These are phyloP conservation scores for Lasius platythorax DNA, from an alignment of 2,888 invertebrate genomes.

Conservation along the genomic window DNA sequence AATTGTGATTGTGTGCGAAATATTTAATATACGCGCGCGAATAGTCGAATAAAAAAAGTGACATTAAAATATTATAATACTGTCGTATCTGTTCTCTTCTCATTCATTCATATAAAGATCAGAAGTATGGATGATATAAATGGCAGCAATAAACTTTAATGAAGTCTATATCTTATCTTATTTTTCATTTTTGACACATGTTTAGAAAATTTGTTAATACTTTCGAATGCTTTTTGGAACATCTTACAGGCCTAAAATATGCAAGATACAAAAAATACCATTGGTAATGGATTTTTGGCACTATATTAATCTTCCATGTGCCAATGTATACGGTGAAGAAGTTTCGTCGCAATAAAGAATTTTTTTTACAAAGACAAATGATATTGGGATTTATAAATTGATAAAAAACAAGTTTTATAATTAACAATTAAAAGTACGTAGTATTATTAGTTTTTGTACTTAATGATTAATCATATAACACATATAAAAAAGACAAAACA, in stretches of 20 bases:
- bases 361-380: constrained; percentile 6
- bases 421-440: constrained; percentile 42
- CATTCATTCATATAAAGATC: constrained; percentile 63
- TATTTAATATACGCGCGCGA: constrained; percentile 32
- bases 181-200: constrained; percentile 41
- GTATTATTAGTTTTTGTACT: constrained; percentile 60
- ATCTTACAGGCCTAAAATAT: constrained; percentile 59
- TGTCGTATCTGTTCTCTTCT: constrained; percentile 61
- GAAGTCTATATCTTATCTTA: constrained; percentile 55
- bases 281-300: constrained; percentile 40
- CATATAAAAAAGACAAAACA: constrained; percentile 1
- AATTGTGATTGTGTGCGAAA: constrained; percentile 23
- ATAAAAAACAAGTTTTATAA: constrained; percentile 45
- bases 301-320: constrained; percentile 37
- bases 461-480: constrained; percentile 1
- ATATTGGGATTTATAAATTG: constrained; percentile 40
- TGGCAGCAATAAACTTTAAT: constrained; percentile 56
- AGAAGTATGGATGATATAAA: constrained; percentile 57
- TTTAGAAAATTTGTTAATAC: constrained; percentile 65
- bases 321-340: constrained; percentile 3
- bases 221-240: constrained; percentile 41
- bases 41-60: constrained; percentile 48
- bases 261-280: constrained; percentile 60
- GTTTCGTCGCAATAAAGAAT: constrained; percentile 7
- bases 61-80: constrained; percentile 57